phyloP scores from a whole-genome alignment of 2,797 vertebrate species.

The Crax fasciolata region DNA sequence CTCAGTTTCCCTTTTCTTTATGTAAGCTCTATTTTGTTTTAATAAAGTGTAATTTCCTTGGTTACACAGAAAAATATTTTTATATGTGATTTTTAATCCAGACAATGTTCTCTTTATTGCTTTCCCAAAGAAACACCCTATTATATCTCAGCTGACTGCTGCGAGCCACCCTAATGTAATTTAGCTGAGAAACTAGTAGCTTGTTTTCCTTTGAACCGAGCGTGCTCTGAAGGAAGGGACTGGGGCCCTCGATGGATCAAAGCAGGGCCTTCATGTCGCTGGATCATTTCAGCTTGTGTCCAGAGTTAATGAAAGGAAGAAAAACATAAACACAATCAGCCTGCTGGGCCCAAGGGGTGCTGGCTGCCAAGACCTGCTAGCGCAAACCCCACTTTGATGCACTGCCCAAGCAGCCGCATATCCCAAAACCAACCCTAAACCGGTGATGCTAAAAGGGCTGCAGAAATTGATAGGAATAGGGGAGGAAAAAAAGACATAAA shows the following conservation, averaged over 20 bases:
- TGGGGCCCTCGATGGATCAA: constrained; percentile 31
- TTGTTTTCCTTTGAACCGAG: constrained; percentile 38
- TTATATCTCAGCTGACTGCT: constrained; percentile 48
- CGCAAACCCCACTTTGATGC: background rate
- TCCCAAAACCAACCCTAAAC: background rate
- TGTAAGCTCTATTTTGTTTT: constrained; percentile 39
- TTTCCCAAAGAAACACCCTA: constrained; percentile 50
- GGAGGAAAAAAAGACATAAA: background rate
- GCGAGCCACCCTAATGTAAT: constrained; percentile 21
- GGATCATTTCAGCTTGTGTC: constrained; percentile 13
- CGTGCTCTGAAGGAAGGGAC: background rate
- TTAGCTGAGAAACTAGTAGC: constrained; percentile 60
- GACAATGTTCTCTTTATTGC: constrained; percentile 63
- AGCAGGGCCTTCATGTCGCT: constrained; percentile 7
- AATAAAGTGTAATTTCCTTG: constrained; percentile 38
- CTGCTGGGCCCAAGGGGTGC: rapidly evolving
- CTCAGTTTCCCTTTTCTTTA: constrained; percentile 18
- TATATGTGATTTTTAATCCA: constrained; percentile 38
- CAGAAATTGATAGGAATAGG: background rate
- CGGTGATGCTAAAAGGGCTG: background rate
- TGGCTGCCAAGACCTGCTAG: background rate
- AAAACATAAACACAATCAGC: constrained; percentile 33
- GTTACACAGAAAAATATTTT: constrained; percentile 52
- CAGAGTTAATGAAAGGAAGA: constrained; percentile 47
- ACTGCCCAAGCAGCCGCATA: rapidly evolving